These are phyloP conservation scores for Mormyrops attenuatus DNA, from an alignment of 2,797 vertebrate genomes.

Conservation along the genomic window DNA sequence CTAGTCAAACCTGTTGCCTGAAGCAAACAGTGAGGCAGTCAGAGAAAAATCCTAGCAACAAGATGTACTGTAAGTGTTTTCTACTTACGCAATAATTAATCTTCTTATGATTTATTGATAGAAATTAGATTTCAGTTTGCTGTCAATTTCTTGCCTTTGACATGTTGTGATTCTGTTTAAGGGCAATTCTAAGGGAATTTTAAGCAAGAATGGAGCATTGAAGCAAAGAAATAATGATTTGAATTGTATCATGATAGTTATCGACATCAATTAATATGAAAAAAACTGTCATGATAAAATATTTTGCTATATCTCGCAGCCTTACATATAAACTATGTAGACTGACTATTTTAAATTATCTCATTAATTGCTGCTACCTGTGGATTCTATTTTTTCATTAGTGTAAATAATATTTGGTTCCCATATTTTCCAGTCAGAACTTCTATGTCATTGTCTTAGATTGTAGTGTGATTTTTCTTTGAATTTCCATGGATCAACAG, in stretches of 20 bases:
- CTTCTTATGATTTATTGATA: neutral
- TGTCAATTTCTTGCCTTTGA: neutral
- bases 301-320: neutral
- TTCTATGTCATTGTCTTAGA: neutral
- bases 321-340: neutral
- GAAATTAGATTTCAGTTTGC: neutral
- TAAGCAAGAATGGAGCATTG: neutral
- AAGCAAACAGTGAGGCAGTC: neutral
- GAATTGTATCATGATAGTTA: neutral
- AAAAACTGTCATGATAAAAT: neutral
- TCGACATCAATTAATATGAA: neutral
- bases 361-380: neutral
- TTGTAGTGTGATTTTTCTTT: neutral
- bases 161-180: neutral
- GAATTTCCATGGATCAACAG: neutral
- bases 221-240: neutral
- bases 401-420: neutral
- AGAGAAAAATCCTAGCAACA: neutral
- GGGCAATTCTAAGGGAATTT: neutral
- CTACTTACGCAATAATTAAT: neutral
- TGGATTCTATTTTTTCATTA: neutral
- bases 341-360: conserved; percentile 4
- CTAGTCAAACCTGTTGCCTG: neutral
- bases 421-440: neutral
- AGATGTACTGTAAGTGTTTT: neutral